Evolutionary conservation across 2,888 invertebrate genomes (phyloP).

Genomic region (Rosalia funebris): DNA sequence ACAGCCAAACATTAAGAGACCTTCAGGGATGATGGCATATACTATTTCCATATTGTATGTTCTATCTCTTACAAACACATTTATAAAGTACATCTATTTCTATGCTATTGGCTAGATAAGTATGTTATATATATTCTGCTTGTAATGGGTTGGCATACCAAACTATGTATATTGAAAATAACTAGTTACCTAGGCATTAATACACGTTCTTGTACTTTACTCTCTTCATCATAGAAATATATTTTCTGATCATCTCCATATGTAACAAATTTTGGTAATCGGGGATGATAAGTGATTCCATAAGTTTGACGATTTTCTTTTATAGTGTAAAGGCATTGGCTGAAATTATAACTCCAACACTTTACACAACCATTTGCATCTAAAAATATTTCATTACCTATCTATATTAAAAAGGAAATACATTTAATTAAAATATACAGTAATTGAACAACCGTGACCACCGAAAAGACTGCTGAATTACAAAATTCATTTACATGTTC

Average conservation of each 20-base stretch:
- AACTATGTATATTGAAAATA: slow-evolving; percentile 10
- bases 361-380: slow-evolving; percentile 76
- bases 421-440: no score
- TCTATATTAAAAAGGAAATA: no score
- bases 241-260: slow-evolving; percentile 73
- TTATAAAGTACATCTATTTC: no score
- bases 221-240: slow-evolving; percentile 76
- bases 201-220: slow-evolving; percentile 71
- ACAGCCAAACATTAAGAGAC: no score
- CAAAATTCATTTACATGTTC: slow-evolving; percentile 69
- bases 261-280: slow-evolving; percentile 68
- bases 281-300: slow-evolving; percentile 72
- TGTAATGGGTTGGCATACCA: no score
- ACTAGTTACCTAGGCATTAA: slow-evolving; percentile 68
- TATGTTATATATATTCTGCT: not conserved
- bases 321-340: slow-evolving; percentile 73
- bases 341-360: slow-evolving; percentile 75
- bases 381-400: slow-evolving; percentile 55
- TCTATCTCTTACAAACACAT: no score
- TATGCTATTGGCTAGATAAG: no score
- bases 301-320: slow-evolving; percentile 73
- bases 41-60: no score
- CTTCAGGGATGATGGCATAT: no score
- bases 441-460: no score
- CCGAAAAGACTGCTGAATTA: not conserved